Conservation (phyloP, 1,140 invertebrate genomes). For the Drosophila nigrodunni region DNA sequence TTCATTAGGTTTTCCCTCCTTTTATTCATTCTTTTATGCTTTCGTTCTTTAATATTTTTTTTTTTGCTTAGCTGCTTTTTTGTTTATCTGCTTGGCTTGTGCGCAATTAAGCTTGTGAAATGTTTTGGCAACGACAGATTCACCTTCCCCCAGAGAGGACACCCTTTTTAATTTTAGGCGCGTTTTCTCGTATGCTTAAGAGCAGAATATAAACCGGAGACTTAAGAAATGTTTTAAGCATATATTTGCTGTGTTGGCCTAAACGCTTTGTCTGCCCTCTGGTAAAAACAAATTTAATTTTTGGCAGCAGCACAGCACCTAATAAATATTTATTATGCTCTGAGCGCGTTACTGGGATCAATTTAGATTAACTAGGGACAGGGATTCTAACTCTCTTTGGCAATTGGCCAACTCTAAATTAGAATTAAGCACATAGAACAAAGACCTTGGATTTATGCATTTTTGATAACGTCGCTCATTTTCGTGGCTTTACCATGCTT, state of each 20-base stretch:
- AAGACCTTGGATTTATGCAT: neutral
- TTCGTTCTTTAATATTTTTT: too few relatives aligned
- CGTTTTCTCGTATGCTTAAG: conserved; percentile 54
- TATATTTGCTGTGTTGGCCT: conserved; percentile 53
- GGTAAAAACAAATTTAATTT: conserved; percentile 82
- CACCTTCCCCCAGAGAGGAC: conserved; percentile 43
- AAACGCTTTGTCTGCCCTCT: conserved; percentile 68
- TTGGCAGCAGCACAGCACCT: conserved; percentile 56
- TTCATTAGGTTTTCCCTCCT: conserved; percentile 63
- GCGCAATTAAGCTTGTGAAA: conserved; percentile 77
- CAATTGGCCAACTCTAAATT: conserved; percentile 9
- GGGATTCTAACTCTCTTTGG: conserved; percentile 18
- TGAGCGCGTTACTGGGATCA: neutral
- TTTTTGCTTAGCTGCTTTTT: conserved; percentile 20
- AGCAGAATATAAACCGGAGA: conserved; percentile 9
- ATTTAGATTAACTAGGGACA: conserved; percentile 10
- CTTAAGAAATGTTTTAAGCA: conserved; percentile 38
- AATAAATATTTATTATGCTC: conserved; percentile 77
- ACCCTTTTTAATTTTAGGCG: conserved; percentile 77
- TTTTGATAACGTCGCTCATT: neutral
- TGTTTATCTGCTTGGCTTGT: conserved; percentile 70
- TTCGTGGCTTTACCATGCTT: neutral
- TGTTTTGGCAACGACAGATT: conserved; percentile 56
- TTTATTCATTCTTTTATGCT: neutral
- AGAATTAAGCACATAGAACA: neutral